Percentiles rank a stretch among this genome's conserved stretches.
These are phyloP conservation scores for Gisinianus flammeolus DNA, from an alignment of 2,888 invertebrate species.

Conservation along the genomic window DNA sequence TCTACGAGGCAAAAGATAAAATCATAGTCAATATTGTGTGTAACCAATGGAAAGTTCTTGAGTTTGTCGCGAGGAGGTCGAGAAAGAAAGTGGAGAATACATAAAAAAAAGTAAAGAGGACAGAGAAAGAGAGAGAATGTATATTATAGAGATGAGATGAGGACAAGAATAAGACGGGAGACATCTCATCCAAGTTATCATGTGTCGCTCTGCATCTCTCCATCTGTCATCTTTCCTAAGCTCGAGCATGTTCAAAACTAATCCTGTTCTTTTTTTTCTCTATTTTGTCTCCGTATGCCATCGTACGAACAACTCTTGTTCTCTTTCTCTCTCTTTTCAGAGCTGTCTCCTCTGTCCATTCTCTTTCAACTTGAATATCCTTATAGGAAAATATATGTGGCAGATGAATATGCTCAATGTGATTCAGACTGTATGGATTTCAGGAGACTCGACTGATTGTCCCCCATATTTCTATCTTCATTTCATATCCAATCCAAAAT, in stretches of 20 bases:
- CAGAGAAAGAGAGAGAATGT: background rate
- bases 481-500: too few relatives aligned
- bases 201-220: slow-evolving; percentile 11
- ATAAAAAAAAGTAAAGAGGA: background rate
- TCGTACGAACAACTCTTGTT: too few relatives aligned
- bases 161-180: background rate
- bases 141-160: slow-evolving; percentile 4
- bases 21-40: too few relatives aligned
- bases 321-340: background rate
- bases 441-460: too few relatives aligned
- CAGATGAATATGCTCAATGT: too few relatives aligned
- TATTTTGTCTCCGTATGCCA: too few relatives aligned
- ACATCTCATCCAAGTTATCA: slow-evolving; percentile 11
- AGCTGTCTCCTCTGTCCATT: background rate
- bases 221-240: slow-evolving; percentile 45
- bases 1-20: too few relatives aligned
- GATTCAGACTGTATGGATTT: too few relatives aligned
- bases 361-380: too few relatives aligned
- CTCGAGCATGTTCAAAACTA: slow-evolving; percentile 40
- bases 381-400: too few relatives aligned
- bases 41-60: too few relatives aligned
- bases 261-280: slow-evolving; percentile 35
- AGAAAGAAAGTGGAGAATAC: background rate
- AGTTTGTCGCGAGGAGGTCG: background rate
- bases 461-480: too few relatives aligned